Conservation (phyloP, 2,113 vertebrate genomes). For the Lipotes vexillifer region DNA sequence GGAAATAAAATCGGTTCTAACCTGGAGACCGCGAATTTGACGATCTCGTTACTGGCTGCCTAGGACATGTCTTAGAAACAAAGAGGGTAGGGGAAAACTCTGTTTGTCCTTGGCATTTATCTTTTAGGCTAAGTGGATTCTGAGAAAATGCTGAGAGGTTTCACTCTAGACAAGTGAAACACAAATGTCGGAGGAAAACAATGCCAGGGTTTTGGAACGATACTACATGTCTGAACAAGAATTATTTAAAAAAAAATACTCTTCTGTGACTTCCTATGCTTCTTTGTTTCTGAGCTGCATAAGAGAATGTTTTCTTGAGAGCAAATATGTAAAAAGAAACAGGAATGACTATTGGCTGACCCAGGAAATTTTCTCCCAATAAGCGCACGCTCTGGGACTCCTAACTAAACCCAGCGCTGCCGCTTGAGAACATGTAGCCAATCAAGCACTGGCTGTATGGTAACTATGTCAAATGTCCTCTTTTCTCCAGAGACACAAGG, state of each 20-base stretch:
- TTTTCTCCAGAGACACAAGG: neutral
- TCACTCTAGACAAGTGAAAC: neutral
- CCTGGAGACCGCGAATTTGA: neutral
- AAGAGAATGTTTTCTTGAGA: slow-evolving; percentile 34
- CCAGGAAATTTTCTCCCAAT: neutral
- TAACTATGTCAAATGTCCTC: neutral
- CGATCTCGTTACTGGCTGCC: neutral
- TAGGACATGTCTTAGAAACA: neutral
- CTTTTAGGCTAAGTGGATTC: neutral
- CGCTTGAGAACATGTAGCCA: neutral
- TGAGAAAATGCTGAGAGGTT: slow-evolving; percentile 22
- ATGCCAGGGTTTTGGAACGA: neutral
- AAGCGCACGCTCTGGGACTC: neutral
- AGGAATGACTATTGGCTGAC: neutral
- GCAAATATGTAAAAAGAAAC: slow-evolving; percentile 6
- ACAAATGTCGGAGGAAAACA: neutral
- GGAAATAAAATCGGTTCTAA: neutral
- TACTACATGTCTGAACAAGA: neutral
- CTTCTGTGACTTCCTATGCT: neutral
- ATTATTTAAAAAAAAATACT: neutral
- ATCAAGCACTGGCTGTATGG: neutral
- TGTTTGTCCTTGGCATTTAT: neutral
- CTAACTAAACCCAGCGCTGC: neutral
- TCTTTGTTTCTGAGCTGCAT: slow-evolving; percentile 14
- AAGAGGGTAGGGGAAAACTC: neutral